Evolutionary conservation across 2,113 vertebrate genomes (phyloP).

Genomic region (Rhipidura dahli): DNA sequence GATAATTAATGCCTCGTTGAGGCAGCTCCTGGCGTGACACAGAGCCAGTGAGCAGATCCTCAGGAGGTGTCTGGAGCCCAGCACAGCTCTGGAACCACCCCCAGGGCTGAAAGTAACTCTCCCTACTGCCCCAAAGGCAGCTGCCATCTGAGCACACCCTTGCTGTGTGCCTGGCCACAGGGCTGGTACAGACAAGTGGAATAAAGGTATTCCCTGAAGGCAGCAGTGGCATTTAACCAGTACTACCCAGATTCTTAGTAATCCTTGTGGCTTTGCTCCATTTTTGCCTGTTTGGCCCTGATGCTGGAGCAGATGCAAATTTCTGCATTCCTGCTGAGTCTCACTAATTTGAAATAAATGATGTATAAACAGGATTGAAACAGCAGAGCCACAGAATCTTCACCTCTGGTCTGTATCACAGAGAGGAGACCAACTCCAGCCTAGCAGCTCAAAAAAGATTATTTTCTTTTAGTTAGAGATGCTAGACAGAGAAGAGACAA

Average conservation of each 20-base stretch:
- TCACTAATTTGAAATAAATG: conserved; percentile 10
- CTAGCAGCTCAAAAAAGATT: not conserved
- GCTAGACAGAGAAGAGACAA: not conserved
- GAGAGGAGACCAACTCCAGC: not conserved
- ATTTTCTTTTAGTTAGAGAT: not conserved
- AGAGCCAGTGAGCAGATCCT: not conserved
- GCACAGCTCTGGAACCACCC: not conserved
- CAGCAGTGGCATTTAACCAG: not conserved
- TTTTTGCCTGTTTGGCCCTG: not conserved
- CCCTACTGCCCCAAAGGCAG: not conserved
- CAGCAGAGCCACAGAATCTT: not conserved
- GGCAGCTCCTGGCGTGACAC: not conserved
- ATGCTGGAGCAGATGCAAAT: not conserved
- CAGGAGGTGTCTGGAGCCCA: not conserved
- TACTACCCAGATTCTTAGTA: not conserved
- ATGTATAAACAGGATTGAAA: not conserved
- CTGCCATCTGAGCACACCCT: not conserved
- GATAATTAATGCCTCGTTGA: not conserved
- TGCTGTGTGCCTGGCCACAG: not conserved
- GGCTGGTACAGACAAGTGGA: not conserved
- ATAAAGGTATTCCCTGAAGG: not conserved
- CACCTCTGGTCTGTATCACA: not conserved
- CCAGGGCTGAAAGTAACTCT: not conserved
- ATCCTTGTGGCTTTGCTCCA: not conserved
- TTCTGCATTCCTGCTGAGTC: not conserved